Evolutionary conservation across 2,797 vertebrate species (phyloP).

Genomic region (Adrianichthys oophorus): DNA sequence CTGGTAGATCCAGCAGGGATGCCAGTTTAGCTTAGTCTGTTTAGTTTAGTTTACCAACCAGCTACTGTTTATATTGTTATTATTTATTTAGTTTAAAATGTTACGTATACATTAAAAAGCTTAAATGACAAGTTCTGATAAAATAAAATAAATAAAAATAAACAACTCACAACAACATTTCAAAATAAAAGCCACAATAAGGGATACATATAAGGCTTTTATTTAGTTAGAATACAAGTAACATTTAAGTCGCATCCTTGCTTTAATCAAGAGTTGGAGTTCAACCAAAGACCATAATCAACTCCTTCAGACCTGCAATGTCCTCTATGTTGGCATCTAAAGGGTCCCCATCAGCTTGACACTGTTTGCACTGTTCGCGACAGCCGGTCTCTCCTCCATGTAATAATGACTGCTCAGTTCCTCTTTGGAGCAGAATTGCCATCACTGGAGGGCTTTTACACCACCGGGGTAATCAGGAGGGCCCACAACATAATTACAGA

Average conservation of each 20-base stretch:
- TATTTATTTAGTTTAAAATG: too few species aligned
- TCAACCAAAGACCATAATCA: neutral
- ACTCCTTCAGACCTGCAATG: neutral
- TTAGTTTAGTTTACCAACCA: too few species aligned
- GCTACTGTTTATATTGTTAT: too few species aligned
- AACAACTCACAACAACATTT: too few species aligned
- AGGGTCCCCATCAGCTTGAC: neutral
- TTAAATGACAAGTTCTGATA: too few species aligned
- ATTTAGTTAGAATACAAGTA: neutral
- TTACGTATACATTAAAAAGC: too few species aligned
- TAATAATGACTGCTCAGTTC: constrained; percentile 1
- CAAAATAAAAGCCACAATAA: too few species aligned
- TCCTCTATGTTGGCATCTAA: too few species aligned
- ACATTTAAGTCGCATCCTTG: neutral
- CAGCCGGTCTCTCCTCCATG: neutral
- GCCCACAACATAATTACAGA: constrained; percentile 1
- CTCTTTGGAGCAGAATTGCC: neutral
- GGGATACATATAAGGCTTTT: neutral
- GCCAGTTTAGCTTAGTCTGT: too few species aligned
- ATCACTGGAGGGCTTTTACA: neutral
- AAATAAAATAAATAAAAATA: too few species aligned
- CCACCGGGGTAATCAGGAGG: constrained; percentile 4
- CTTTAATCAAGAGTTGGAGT: neutral
- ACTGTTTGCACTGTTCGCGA: neutral
- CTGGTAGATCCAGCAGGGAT: too few species aligned